Evolutionary conservation across 1,140 invertebrate genomes (phyloP).

Genomic region (Drosophila serrata): DNA sequence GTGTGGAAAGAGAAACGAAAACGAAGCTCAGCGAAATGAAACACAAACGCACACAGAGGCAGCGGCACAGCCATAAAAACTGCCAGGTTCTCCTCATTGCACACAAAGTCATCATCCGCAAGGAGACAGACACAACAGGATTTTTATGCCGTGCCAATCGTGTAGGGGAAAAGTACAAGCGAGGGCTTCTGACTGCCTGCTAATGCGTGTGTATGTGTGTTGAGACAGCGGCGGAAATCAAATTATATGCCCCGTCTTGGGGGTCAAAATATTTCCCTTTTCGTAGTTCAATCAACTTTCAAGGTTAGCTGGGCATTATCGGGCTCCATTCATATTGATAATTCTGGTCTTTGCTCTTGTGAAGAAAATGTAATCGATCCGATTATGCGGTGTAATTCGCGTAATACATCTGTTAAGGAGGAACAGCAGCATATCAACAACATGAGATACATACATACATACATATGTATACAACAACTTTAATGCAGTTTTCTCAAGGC

Average conservation of each 20-base stretch:
- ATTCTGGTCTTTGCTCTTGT: background rate
- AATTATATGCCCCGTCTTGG: conserved; percentile 62
- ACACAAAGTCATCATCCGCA: conserved; percentile 48
- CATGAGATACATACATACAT: too few relatives aligned
- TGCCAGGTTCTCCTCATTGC: conserved; percentile 44
- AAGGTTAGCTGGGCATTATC: conserved; percentile 59
- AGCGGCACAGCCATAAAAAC: conserved; percentile 29
- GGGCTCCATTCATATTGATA: conserved; percentile 26
- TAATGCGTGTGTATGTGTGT: conserved; percentile 3
- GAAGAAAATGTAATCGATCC: conserved; percentile 5
- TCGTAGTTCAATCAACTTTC: conserved; percentile 78
- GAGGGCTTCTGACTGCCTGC: conserved; percentile 18
- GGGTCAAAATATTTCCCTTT: conserved; percentile 74
- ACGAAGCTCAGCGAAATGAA: conserved; percentile 58
- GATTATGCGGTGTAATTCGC: background rate
- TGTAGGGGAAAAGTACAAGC: conserved; percentile 26
- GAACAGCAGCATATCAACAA: too few relatives aligned
- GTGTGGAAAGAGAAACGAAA: conserved; percentile 60
- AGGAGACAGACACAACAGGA: conserved; percentile 64
- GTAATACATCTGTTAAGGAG: too few relatives aligned
- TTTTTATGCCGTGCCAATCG: conserved; percentile 54
- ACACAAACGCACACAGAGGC: conserved; percentile 34
- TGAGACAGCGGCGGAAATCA: conserved; percentile 54
- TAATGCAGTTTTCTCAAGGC: too few relatives aligned
- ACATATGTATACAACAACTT: too few relatives aligned